Base-by-base conservation (phyloP, 2,113 vertebrate genomes). In the Rhinoderma darwinii region DNA sequence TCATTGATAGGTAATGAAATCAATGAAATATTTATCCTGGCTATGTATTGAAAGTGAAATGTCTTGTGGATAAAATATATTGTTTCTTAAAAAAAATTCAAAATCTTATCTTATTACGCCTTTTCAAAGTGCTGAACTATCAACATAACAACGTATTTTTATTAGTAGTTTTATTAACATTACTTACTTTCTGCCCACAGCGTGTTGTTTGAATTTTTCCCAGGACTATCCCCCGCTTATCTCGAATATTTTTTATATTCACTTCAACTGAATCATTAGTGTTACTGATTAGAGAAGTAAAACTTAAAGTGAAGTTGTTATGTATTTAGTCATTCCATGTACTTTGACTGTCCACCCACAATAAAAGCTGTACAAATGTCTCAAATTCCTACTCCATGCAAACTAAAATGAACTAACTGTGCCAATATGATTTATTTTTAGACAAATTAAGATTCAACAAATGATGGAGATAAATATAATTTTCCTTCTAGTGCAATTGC, bases 161-260 rank as follows among this genome's bases (percentile, higher is more conserved):
- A 0, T 44, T 75, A 27, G 41, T 11, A 75, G 41, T 47, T 75
- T 27, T 27, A 75, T 75, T 75, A 44, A 27, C 41, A 27, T 27
- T 75, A 43, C n/a, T 80, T n/a, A 37, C 32, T 81, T 59, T 61
- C 54, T 54, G 1, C 54, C 54, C 78, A 81, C 78, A 18, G 56
- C 17, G 5, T 63, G 25, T 63, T 27, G 39, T 25, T 61, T 81
- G 50, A 81, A 41, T 43, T 39, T 25, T 81, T 81, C 50, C 35
- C 54, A 82, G 79, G 56, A 82, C 25, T 82, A 63, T 82, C 56
- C 56, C n/a, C 39, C 56, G 37, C 79, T 66, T 61, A 81, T 41
- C 78, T 63, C 27, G 30, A 43, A 43, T 63, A 43, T 82, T 37
- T 81, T 82, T 59, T 82, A 66, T 63, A 43, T 63, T 66, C 66